These are phyloP conservation scores for Lepilemur ruficaudatus DNA, from an alignment of 2,797 vertebrate species.

Conservation along the genomic window DNA sequence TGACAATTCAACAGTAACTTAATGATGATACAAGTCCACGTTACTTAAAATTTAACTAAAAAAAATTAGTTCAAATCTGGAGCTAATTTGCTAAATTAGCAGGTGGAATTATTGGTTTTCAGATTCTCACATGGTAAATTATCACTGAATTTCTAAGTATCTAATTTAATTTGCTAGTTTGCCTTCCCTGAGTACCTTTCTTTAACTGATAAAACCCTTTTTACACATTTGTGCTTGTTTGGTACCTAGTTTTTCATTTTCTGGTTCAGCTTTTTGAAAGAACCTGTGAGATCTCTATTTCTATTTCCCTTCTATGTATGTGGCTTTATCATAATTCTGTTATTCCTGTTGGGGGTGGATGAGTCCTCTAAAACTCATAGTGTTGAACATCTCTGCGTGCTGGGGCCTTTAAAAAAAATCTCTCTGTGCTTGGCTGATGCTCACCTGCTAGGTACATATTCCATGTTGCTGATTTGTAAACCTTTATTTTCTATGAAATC, in stretches of 20 bases:
- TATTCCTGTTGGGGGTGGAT: not conserved
- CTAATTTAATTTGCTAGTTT: slow-evolving; percentile 20
- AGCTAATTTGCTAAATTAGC: not conserved
- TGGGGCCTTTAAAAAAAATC: not conserved
- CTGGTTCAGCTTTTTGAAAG: slow-evolving; percentile 8
- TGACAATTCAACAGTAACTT: not conserved
- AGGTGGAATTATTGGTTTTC: not conserved
- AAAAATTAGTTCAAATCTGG: not conserved
- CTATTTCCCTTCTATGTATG: not conserved
- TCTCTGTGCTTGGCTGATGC: not conserved
- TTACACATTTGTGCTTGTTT: not conserved
- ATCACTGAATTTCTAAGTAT: slow-evolving; percentile 38
- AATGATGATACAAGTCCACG: not conserved
- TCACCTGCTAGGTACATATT: not conserved
- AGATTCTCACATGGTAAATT: not conserved
- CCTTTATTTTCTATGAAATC: not conserved
- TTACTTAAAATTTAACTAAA: not conserved
- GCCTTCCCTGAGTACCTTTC: not conserved
- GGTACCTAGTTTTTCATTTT: not conserved
- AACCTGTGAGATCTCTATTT: not conserved
- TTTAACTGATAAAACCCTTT: not conserved
- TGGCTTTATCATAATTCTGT: not conserved
- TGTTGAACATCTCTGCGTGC: not conserved
- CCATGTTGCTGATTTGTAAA: not conserved
- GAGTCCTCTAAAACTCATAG: not conserved